Base-by-base conservation (phyloP, 1,140 invertebrate genomes). In the Archivesica marissinica region DNA sequence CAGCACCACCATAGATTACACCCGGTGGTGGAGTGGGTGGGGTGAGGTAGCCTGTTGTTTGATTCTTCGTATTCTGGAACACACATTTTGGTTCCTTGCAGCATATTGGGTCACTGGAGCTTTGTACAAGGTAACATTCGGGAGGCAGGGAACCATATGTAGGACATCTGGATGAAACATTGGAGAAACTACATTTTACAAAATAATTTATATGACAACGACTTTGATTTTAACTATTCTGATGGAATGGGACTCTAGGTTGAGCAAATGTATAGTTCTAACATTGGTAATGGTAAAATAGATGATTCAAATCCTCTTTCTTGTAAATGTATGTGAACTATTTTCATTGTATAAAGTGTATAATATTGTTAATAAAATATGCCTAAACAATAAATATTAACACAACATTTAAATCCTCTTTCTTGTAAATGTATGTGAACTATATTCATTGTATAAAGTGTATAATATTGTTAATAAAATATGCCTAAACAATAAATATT, bases 1-100 rank as follows among this genome's bases (percentile, higher is more conserved):
- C 81, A 25, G 20, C 38, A 25, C 81, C 72, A 35, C 81, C 72
- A 52, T 77, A 56, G 28, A 84, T 76, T 28, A 76, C 59, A 52
- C 81, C 72, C 30, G 81, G 81, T 64, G 81, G 44, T 64, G 81
- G 38, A 23, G 81, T 83, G 38, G 81, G 81, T 50, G 72, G 70
- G 38, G 70, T 76, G 25, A 83, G 54, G 41, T 75, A 83, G 35
- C 81, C 81, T 39, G 33, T 47, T 64, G 81, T 83, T 30, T 76
- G 38, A 35, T 84, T 84, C 23, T 76, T 76, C 17, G 72, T 84
- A 30, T 76, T 68, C 33, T 28, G 25, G 44, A 84, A 77, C 17
- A 39, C 30, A 52, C 72, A 84, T 35, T 84, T 84, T 64, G 81
- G 81, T 64, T 61, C 59, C 56, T 84, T 59, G 38, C 70, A 77